Conservation (phyloP, 2,797 vertebrate genomes). For the Dryobates pubescens region DNA sequence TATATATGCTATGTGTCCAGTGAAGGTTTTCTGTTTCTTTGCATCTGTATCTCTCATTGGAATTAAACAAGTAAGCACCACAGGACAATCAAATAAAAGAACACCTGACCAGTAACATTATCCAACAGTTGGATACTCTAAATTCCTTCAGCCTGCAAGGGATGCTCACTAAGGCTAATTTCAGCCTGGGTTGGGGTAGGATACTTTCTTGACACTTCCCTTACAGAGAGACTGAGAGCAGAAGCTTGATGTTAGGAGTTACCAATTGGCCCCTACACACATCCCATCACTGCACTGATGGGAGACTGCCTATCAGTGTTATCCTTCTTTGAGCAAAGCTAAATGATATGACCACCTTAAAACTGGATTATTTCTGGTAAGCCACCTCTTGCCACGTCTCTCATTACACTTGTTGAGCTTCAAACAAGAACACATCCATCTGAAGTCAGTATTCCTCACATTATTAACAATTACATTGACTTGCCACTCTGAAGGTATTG, state of each 20-base stretch:
- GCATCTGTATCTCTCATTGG: neutral
- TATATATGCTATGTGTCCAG: too few species aligned
- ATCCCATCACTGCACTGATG: neutral
- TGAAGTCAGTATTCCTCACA: accelerated
- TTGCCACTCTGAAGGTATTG: neutral
- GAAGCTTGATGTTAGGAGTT: neutral
- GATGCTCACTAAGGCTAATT: neutral
- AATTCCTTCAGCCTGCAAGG: neutral
- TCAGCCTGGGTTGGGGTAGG: neutral
- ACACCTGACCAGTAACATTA: neutral
- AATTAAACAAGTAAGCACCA: neutral
- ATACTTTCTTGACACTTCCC: neutral
- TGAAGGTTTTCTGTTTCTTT: neutral
- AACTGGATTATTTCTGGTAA: neutral
- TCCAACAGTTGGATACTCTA: neutral
- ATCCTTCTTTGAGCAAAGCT: neutral
- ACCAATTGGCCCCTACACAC: neutral
- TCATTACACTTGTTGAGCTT: neutral
- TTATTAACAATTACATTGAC: neutral
- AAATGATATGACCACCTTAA: neutral
- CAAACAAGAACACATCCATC: neutral
- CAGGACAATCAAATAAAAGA: neutral
- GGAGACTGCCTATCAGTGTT: neutral
- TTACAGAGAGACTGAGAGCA: neutral
- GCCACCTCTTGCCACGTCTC: neutral